phyloP scores from a whole-genome alignment of 1,140 invertebrate genomes.

The Trichonephila clavipes region DNA sequence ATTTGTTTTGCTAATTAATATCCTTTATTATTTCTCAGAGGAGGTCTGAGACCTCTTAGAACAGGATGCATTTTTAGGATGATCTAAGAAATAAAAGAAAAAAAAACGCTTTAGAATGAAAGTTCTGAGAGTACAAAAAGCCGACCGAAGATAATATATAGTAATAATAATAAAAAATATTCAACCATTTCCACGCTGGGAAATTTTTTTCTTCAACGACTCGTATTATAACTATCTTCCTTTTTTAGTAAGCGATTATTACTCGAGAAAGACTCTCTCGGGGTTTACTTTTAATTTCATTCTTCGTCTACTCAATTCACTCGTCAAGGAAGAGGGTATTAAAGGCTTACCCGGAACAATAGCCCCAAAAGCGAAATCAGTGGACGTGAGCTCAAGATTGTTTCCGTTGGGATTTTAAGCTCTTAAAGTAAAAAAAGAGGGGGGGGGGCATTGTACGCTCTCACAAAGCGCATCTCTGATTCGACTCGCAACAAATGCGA shows the following conservation, averaged over 20 bases:
- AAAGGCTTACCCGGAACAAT: conserved; percentile 22
- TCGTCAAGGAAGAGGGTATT: background rate
- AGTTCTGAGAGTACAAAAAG: no score
- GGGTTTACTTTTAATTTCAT: conserved; percentile 23
- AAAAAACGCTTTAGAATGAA: background rate
- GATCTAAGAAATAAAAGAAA: background rate
- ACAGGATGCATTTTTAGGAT: background rate
- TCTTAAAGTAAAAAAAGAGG: background rate
- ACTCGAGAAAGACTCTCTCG: background rate
- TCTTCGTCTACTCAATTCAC: background rate
- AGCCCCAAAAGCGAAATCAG: background rate
- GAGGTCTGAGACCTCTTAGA: background rate
- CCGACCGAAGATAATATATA: no score
- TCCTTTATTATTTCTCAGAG: background rate
- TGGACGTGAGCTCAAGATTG: background rate
- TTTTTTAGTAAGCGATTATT: background rate
- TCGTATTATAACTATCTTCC: background rate
- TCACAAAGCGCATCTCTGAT: no score
- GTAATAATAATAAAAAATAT: no score
- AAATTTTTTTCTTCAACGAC: no score
- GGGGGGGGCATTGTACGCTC: background rate
- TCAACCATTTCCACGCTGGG: no score
- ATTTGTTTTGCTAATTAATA: background rate
- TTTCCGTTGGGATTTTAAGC: background rate
- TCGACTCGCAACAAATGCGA: no score